Evolutionary conservation across 1,140 invertebrate species (phyloP), one percentile per base, ranked within the genome.

Genomic region (Mizuhopecten yessoensis): DNA sequence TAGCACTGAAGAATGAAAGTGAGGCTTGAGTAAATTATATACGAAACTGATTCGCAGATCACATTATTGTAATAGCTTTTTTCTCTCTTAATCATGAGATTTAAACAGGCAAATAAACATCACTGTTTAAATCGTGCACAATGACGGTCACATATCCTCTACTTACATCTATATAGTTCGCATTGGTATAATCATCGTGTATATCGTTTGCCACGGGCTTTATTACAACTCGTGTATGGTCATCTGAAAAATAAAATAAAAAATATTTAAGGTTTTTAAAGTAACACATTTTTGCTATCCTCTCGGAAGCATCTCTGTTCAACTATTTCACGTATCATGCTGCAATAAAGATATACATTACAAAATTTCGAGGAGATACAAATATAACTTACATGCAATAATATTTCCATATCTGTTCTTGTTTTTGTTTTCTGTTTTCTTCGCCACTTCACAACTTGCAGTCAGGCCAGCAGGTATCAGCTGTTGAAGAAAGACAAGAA

Each of bases 391-490:
- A 99, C 98, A 99, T 86, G 99, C 98, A 92, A 99, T 98, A 93
- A 99, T 99, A 96, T 99, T 99, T 23, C 99, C 97, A 96, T 99
- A 99, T 96, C 99, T 97, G 97, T 99, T 99, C 97, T 99, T 99
- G 90, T 98, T 97, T 95, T 99, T 98, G 96, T 99, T 99, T 95
- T 99, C 99, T 20, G 92, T 90, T 94, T 94, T 95, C 88, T 94
- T 94, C 0, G 96, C 96, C 33, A 95, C 94, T 45, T 96, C 95
- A 91, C 95, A 95, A 45, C 92, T 93, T 33, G 95, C 95, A 33
- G 94, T 96, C 2, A 96, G 90, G 34, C 95, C 95, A 20, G 94
- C 94, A 29, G 95, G 95, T 86, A 96, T 94, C 45, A 95, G 90
- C 95, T 95, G 92, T 86, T 94, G 92, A 34, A 36, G 57, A 89